These are phyloP conservation scores for Allophyes oxyacanthae DNA, from an alignment of 2,888 invertebrate genomes.

Conservation along the genomic window DNA sequence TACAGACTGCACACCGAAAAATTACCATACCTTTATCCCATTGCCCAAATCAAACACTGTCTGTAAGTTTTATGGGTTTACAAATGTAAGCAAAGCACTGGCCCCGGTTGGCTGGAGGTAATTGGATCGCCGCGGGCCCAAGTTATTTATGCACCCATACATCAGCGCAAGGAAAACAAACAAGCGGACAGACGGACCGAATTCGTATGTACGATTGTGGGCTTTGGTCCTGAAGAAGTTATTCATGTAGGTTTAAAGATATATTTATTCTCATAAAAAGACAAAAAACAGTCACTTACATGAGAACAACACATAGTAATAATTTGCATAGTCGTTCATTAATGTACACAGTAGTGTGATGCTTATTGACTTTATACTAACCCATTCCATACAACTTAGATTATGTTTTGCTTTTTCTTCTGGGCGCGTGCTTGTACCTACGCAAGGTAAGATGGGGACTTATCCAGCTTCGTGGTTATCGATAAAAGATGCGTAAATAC, in stretches of 20 bases:
- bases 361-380: not conserved
- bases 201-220: slow-evolving; percentile 40
- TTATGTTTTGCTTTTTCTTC: too few species aligned
- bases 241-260: slow-evolving; percentile 53
- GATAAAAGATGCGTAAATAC: too few species aligned
- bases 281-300: too few species aligned
- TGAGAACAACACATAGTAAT: too few species aligned
- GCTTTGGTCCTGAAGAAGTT: slow-evolving; percentile 39
- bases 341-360: too few species aligned
- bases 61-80: slow-evolving; percentile 39
- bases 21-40: slow-evolving; percentile 23
- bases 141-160: slow-evolving; percentile 81
- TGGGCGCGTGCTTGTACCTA: too few species aligned
- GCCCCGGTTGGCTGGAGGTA: slow-evolving; percentile 54
- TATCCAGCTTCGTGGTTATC: too few species aligned
- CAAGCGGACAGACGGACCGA: slow-evolving; percentile 60
- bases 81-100: slow-evolving; percentile 56
- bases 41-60: slow-evolving; percentile 47
- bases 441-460: too few species aligned
- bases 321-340: too few species aligned
- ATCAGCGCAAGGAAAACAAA: slow-evolving; percentile 77
- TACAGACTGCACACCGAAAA: slow-evolving; percentile 5
- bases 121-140: slow-evolving; percentile 78
- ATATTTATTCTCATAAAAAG: too few species aligned
- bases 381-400: too few species aligned